Evolutionary conservation across 2,797 vertebrate species (phyloP).

Genomic region (Percopsis omiscomaycus): DNA sequence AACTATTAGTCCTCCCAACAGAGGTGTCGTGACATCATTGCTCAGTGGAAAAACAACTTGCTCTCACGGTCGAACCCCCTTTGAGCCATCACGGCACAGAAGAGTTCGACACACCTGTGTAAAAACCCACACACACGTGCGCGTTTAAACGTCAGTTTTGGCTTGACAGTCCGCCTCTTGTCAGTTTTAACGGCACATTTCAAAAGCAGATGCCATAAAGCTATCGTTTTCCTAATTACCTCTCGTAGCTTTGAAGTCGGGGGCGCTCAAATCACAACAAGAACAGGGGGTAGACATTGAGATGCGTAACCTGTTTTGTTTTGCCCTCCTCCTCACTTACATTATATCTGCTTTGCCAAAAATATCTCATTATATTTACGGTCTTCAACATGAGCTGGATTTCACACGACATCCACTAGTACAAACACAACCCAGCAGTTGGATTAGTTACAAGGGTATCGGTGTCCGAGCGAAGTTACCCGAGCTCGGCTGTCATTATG

Average conservation of each 20-base stretch:
- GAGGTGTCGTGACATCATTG: conserved; percentile 58
- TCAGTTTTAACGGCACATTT: background rate
- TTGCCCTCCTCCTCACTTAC: background rate
- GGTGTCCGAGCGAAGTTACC: conserved; percentile 63
- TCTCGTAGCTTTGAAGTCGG: background rate
- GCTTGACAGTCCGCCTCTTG: background rate
- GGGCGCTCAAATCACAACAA: background rate
- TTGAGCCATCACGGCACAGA: conserved; percentile 10
- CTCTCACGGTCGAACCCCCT: conserved; percentile 34
- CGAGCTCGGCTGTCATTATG: conserved; percentile 68
- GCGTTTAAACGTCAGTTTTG: background rate
- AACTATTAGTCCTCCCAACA: conserved; percentile 42
- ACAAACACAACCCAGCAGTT: conserved; percentile 43
- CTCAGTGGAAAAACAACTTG: conserved; percentile 41
- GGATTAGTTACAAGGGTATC: conserved; percentile 69
- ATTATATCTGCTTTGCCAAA: background rate
- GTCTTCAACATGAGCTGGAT: conserved; percentile 18
- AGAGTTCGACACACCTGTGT: background rate
- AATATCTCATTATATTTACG: background rate
- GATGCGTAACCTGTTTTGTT: background rate
- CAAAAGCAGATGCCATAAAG: background rate
- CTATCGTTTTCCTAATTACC: background rate
- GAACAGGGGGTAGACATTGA: background rate
- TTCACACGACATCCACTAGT: conserved; percentile 18
- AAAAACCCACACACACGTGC: background rate